Base-by-base conservation (phyloP, 2,888 invertebrate genomes). In the Chouioia cunea region DNA sequence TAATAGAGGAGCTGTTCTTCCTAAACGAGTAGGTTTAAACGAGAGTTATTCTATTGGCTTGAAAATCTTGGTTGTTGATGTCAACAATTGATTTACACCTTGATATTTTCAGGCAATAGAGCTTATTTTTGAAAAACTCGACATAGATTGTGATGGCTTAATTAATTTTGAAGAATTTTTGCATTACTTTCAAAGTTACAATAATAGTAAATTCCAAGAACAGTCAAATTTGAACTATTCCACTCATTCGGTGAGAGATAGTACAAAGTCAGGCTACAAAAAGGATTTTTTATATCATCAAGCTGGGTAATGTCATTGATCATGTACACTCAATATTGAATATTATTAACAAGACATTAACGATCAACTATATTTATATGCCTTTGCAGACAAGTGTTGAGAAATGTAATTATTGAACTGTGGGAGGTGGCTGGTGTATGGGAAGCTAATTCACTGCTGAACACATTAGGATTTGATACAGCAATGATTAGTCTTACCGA, bases 371-470 rank as follows among this genome's bases (percentile, higher is more conserved):
- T 62, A 44, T 22, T 18, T 46, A 43, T 60, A 12, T 43, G 46
- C 27, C 22, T 46, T n/a, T 57, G 59, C 22, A 79, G 79, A n/a
- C 77, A 73, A 67, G 76, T 79, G 14, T 74, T 73, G 54, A 79
- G 75, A 54, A 78, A 77, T 23, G 76, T 87, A 18, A 87, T 93
- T 53, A 87, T 91, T 50, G 92, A 93, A 76, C 89, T 92, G 81
- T 93, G 93, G 92, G 92, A 93, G 83, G 87, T 89, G 66, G 90
- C 91, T 10, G 91, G 92, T 57, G 90, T 93, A 68, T 86, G 87
- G 56, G 89, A 91, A 54, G 90, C 93, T 18, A 89, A 89, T 62
- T 87, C 88, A 1, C 85, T 94, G 65, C 85, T 94, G 18, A 87
- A 89, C 46, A 91, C 92, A 74, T 86, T 94, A 44, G 93, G 93